Percentiles rank a stretch among this genome's conserved stretches.
Evolutionary conservation across 1,140 invertebrate species (phyloP).

Genomic region (Cataglyphis hispanica): DNA sequence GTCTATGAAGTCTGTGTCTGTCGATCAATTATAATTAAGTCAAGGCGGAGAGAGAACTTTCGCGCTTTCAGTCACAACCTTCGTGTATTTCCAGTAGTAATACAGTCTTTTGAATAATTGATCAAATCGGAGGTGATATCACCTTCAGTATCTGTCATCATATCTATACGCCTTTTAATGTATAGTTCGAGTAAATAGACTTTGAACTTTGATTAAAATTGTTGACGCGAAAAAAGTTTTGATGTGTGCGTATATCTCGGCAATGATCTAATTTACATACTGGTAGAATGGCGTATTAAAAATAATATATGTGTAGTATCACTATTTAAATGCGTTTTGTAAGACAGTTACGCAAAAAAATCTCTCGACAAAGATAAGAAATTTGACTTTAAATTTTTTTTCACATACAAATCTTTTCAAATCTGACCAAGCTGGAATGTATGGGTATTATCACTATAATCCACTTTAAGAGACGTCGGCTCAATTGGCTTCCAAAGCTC

Average conservation of each 20-base stretch:
- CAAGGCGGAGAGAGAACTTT: background rate
- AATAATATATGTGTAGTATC: background rate
- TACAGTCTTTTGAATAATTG: conserved; percentile 31
- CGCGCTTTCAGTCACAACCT: conserved; percentile 10
- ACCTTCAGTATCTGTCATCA: background rate
- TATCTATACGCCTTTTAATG: background rate
- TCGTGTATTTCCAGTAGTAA: conserved; percentile 7
- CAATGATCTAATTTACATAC: conserved; percentile 15
- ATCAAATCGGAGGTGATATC: background rate
- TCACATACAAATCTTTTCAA: background rate
- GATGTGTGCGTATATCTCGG: background rate
- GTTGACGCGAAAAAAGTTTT: background rate
- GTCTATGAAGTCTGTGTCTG: background rate
- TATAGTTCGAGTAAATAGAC: background rate
- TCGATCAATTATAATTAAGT: background rate
- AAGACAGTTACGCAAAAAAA: too few relatives aligned
- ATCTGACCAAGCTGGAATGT: background rate
- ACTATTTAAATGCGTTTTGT: too few relatives aligned
- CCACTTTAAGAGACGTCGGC: background rate
- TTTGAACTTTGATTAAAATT: background rate
- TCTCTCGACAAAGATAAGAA: background rate
- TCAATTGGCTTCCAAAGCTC: background rate
- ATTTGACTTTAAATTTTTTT: background rate
- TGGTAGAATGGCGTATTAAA: background rate
- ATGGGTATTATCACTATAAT: background rate